Base-by-base conservation (phyloP, 2,797 vertebrate species). In the Carapus acus region DNA sequence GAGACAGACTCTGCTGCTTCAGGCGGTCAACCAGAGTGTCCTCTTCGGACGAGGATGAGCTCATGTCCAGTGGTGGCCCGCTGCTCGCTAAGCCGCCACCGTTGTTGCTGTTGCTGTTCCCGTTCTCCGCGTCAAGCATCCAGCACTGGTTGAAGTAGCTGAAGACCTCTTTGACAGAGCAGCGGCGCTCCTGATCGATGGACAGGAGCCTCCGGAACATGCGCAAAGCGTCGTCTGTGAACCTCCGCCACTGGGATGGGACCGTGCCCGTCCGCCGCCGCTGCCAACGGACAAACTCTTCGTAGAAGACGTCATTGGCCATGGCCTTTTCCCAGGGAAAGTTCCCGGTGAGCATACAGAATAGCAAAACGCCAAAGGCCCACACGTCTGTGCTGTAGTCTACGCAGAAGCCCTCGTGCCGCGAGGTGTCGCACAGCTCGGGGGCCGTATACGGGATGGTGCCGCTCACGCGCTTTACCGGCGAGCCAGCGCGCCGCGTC, bases 311-410 rank as follows among this genome's bases (percentile, higher is more conserved):
- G 43, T 90, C 88, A 0, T 71, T 76, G 0, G 85, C 86, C 62
- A 86, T 74, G 1, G 89, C 88, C 67, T 89, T 90, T 73, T 90
- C 88, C 89, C 89, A 90, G 42, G 89, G 89, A 68, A 90, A 90
- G 73, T 90, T 90, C 0, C 89, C 89, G 0, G 89, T 90, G 43
- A 90, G 83, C 86, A 89, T 90, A 74, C 89, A 90, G 76, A 90
- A 90, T 16, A 90, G 86, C 29, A 90, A 81, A 65, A 90, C 88
- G 9, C 88, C 89, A 1, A 90, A 89, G 0, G 89, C 89, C 89
- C 89, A 90, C 19, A 90, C 88, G 1, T 90, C 89, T 0, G 86
- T 89, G 73, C 86, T 88, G 77, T 79, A 81, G 67, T 88, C 87
- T 78, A 90, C 89, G 8, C 74, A 69, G 71, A 89, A 86, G 9